Conservation (phyloP, 2,797 vertebrate genomes). For the Trachops cirrhosus region DNA sequence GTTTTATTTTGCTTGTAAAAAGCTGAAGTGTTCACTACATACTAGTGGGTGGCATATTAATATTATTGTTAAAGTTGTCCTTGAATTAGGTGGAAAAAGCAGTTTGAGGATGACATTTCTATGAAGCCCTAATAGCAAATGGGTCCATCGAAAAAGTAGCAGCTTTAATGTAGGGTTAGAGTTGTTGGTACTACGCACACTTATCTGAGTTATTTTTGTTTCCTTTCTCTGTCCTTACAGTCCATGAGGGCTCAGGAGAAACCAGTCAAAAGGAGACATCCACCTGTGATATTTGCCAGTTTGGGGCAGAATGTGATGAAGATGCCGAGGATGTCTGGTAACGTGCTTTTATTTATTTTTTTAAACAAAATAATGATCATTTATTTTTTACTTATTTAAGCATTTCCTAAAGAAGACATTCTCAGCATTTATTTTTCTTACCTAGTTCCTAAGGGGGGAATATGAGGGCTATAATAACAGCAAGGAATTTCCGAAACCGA, state of each 20-base stretch:
- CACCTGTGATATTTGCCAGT: slow-evolving; percentile 99
- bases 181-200: neutral
- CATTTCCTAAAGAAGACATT: neutral
- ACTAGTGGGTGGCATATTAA: neutral
- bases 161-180: neutral
- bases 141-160: neutral
- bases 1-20: neutral
- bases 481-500: neutral
- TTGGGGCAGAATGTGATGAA: slow-evolving; percentile 98
- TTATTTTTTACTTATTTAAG: neutral
- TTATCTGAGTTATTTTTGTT: slow-evolving; percentile 43
- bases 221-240: slow-evolving; percentile 81
- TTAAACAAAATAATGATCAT: neutral
- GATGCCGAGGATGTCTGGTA: slow-evolving; percentile 99
- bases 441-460: neutral
- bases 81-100: neutral
- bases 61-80: neutral
- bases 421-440: neutral
- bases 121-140: neutral
- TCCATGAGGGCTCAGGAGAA: slow-evolving; percentile 96
- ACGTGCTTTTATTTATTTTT: slow-evolving; percentile 36
- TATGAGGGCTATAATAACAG: neutral
- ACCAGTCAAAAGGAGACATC: slow-evolving; percentile 97
- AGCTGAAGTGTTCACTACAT: neutral
- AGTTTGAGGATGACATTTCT: neutral